phyloP scores from a whole-genome alignment of 1,140 invertebrate species.

The Teleopsis dalmanni region DNA sequence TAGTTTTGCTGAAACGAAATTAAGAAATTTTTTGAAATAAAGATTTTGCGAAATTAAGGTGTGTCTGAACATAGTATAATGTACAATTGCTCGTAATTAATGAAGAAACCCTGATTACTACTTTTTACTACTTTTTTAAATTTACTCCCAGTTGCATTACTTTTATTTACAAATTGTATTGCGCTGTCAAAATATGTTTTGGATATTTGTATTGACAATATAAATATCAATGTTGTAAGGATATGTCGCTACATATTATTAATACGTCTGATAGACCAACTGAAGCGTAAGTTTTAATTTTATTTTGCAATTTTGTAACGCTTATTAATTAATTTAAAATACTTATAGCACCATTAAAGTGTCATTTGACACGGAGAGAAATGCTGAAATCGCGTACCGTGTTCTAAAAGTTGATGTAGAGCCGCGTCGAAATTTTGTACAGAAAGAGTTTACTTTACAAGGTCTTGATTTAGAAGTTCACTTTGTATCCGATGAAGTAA shows the following conservation, averaged over 20 bases:
- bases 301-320: too few species aligned
- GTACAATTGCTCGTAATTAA: too few species aligned
- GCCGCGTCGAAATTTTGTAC: slow-evolving; percentile 60
- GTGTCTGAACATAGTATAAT: too few species aligned
- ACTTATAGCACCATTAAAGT: slow-evolving; percentile 47
- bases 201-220: not conserved
- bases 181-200: too few species aligned
- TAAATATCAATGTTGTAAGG: not conserved
- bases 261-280: not conserved
- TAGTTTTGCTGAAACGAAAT: too few species aligned
- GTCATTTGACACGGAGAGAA: slow-evolving; percentile 55
- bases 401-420: slow-evolving; percentile 68
- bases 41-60: too few species aligned
- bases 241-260: not conserved
- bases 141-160: too few species aligned
- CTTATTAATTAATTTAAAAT: too few species aligned
- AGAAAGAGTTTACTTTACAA: slow-evolving; percentile 54
- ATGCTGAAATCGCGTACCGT: slow-evolving; percentile 66
- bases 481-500: slow-evolving; percentile 55
- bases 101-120: too few species aligned
- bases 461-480: slow-evolving; percentile 57
- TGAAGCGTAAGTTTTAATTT: slow-evolving; percentile 12
- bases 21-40: too few species aligned
- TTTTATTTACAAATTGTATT: too few species aligned
- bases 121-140: too few species aligned